Base-by-base conservation (phyloP, 2,888 invertebrate genomes). In the Desoria tigrina region DNA sequence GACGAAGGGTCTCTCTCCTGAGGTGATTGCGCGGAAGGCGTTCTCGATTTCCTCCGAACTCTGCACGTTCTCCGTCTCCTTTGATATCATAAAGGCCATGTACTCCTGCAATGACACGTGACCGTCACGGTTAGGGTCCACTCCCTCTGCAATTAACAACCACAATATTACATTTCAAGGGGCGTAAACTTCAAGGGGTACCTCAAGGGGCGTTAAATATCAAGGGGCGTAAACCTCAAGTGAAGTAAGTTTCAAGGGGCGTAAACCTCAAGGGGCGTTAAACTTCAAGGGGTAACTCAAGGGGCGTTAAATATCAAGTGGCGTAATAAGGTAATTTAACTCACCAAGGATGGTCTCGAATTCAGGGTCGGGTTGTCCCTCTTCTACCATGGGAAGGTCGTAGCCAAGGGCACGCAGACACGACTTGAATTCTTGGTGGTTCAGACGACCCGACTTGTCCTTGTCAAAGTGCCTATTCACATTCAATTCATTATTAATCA, bases 81-180 rank as follows among this genome's bases (percentile, higher is more conserved):
- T 95, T 81, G 95, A 96, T 81, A 99, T 99, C 98, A 99, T 99
- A 83, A 99, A 99, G 74, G 97, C 96, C 95, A 99, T 99, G 84
- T 98, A 99, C 82, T 99, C 99, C 84, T 99, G 98, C 74, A 99
- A 85, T 2, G 96, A 96, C 63, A 99, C 97, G 79, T 94, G 90
- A 49, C 98, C 99, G 82, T 98, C 98, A 78, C 98, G 87, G 82
- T 94, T 93, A 69, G 92, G 93, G 82, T 94, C 93, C 49, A 93
- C 93, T 73, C 90, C 86, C 81, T 91, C 91, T 86, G 79, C 9
- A 79, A n/a, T n/a, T n/a, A n/a, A n/a, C n/a, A n/a, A n/a, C n/a
- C n/a, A n/a, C n/a, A n/a, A n/a, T n/a, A n/a, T n/a, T n/a, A n/a
- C n/a, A n/a, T n/a, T n/a, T n/a, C n/a, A n/a, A n/a, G n/a, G n/a